Conservation (phyloP, 2,113 vertebrate species). For the Vidua macroura region DNA sequence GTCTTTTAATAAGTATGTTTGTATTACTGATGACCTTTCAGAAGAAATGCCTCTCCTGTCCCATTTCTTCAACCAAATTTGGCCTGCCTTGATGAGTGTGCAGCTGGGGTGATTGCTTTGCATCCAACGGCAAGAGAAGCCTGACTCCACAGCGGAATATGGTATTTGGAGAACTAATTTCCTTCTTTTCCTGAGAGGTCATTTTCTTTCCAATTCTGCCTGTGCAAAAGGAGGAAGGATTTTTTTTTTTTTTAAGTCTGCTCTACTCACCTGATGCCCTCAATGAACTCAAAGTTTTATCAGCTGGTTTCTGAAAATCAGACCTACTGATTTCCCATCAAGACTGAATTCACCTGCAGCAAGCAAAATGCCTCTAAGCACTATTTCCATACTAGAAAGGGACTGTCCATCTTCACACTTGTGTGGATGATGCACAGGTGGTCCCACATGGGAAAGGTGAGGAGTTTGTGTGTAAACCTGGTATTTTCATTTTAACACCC, state of each 20-base stretch:
- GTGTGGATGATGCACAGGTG: neutral
- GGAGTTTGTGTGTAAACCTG: neutral
- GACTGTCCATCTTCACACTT: neutral
- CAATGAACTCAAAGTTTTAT: neutral
- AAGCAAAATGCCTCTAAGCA: neutral
- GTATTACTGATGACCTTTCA: constrained; percentile 23
- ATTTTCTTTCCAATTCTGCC: neutral
- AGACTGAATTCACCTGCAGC: neutral
- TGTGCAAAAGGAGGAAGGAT: neutral
- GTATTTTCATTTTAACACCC: neutral
- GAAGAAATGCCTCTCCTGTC: neutral
- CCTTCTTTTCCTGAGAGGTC: neutral
- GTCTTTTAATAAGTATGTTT: constrained; percentile 26
- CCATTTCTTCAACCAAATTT: neutral
- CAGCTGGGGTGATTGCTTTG: neutral
- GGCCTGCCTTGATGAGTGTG: neutral
- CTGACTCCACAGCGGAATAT: neutral
- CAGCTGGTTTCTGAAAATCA: neutral
- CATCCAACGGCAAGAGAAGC: neutral
- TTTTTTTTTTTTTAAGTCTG: neutral
- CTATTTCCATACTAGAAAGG: neutral
- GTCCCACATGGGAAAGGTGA: neutral
- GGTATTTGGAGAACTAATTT: neutral
- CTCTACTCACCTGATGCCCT: neutral
- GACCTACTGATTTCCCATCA: neutral